Evolutionary conservation across 2,113 vertebrate genomes (phyloP), one percentile per base, ranked within the genome.

Genomic region (Raphicerus campestris): DNA sequence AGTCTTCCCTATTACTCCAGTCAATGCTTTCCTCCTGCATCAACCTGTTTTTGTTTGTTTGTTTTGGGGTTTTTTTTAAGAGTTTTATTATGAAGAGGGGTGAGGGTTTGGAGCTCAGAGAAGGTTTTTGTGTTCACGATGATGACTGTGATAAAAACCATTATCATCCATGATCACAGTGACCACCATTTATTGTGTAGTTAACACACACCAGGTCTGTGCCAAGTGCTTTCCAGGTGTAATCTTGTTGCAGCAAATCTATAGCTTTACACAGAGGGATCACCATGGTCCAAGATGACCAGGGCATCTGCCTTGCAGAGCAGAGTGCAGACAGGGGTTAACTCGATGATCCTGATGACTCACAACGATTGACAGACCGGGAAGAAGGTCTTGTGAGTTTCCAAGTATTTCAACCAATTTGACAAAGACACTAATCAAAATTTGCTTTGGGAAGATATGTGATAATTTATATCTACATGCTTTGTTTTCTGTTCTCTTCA

Each of bases 351-450:
- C 3, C 11, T 53, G 7, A 51, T 39, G 7, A 20, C 45, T 2
- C 1, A 56, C 4, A 6, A 8, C 2, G 32, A 35, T 14, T 1
- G 0, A 26, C 1, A 39, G 32, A 13, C 7, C 7, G 13, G 7
- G 28, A 58, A 60, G 4, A 6, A 66, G 16, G 2, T 80, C 87
- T 77, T 81, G 14, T 78, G 10, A 66, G 5, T 42, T 6, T 32
- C 19, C 49, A 90, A 89, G 60, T 49, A 20, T 88, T 56, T 94
- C 30, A 78, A n/a, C 22, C 5, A 14, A 17, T 3, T 63, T 78
- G 16, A 63, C 17, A 94, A 49, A 26, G 19, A 24, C 3, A 88
- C 22, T 61, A 26, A 51, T 35, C 30, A 85, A 63, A 84, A 61
- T 89, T 88, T 86, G 45, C 17, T 63, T 85, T 81, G 1, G 13